Conservation (phyloP, 2,113 vertebrate genomes). For the Lonchura striata region DNA sequence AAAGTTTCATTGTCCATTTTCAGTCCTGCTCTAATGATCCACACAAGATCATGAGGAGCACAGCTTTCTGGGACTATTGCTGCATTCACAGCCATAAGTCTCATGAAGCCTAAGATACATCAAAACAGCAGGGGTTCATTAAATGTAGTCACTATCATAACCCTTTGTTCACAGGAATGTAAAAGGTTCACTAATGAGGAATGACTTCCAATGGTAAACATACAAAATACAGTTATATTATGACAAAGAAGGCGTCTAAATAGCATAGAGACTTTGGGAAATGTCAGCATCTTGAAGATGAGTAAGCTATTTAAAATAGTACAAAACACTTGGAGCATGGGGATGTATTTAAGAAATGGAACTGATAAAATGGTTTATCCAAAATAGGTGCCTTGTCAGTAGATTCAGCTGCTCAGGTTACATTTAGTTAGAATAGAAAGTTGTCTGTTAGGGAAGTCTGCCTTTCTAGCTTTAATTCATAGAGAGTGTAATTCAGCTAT, state of each 20-base stretch:
- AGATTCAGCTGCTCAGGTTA: not conserved
- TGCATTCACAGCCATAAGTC: not conserved
- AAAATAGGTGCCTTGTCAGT: not conserved
- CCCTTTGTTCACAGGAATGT: not conserved
- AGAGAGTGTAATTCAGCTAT: not conserved
- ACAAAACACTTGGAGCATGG: not conserved
- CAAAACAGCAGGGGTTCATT: constrained; percentile 38
- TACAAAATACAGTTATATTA: not conserved
- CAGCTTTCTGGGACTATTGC: not conserved
- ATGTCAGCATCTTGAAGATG: not conserved
- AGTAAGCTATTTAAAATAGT: not conserved
- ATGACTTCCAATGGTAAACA: not conserved
- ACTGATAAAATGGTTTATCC: not conserved
- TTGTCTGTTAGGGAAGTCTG: not conserved
- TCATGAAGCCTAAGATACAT: not conserved
- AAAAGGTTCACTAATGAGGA: constrained; percentile 6
- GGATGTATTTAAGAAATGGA: not conserved
- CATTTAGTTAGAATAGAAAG: not conserved
- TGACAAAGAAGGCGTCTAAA: not conserved
- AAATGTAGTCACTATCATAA: not conserved
- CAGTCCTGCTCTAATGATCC: not conserved
- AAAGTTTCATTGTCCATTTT: not conserved
- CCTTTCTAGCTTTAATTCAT: not conserved
- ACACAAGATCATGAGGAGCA: not conserved
- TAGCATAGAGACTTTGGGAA: not conserved